phyloP scores from a whole-genome alignment of 2,797 vertebrate species.

The Vespertilio murinus region DNA sequence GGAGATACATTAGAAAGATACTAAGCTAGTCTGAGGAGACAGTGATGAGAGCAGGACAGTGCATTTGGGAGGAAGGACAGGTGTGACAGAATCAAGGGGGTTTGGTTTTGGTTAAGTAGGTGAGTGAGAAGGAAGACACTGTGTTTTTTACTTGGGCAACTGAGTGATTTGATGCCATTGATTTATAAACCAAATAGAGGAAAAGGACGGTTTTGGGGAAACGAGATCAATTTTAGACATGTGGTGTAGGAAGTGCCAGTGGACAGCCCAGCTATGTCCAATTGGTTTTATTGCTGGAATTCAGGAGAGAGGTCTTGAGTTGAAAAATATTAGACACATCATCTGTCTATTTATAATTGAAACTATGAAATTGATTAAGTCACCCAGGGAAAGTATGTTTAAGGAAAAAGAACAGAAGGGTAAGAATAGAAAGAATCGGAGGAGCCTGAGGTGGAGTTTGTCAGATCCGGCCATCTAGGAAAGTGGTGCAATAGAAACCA shows the following conservation, averaged over 20 bases:
- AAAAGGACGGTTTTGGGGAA: neutral
- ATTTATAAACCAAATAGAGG: neutral
- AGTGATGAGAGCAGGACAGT: neutral
- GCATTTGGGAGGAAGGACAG: neutral
- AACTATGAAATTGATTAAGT: neutral
- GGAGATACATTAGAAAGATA: neutral
- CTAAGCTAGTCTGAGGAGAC: neutral
- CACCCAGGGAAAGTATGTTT: neutral
- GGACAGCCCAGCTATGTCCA: neutral
- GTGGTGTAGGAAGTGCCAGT: neutral
- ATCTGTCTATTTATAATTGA: neutral
- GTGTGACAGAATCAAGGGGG: neutral
- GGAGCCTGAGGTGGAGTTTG: neutral
- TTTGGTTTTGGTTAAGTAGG: neutral
- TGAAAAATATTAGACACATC: constrained; percentile 17
- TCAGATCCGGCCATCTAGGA: neutral
- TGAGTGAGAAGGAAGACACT: neutral
- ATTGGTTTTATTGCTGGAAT: neutral
- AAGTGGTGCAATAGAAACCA: neutral
- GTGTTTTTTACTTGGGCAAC: neutral
- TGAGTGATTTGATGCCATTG: neutral
- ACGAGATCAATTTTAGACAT: neutral
- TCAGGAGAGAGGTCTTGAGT: neutral
- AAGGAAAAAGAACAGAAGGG: neutral
- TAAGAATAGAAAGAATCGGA: neutral